Evolutionary conservation across 2,888 invertebrate species (phyloP).

Genomic region (Andrena fulva): DNA sequence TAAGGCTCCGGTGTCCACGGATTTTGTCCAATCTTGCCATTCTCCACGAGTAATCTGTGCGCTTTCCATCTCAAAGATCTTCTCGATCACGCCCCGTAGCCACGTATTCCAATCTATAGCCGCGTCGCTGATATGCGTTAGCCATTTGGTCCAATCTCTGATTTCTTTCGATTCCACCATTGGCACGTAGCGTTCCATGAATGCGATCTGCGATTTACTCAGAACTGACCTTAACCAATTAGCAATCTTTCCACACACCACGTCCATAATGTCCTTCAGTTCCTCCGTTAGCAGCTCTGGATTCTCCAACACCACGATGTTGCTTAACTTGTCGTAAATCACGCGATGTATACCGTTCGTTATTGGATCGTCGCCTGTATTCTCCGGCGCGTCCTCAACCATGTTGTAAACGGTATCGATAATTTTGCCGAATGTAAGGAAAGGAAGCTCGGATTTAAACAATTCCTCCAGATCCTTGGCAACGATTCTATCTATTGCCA

Average conservation of each 20-base stretch:
- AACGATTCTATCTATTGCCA: neutral
- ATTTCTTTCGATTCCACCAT: slow-evolving; percentile 75
- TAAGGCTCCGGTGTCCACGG: slow-evolving; percentile 71
- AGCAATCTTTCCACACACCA: slow-evolving; percentile 77
- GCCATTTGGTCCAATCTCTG: slow-evolving; percentile 75
- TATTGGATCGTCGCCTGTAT: slow-evolving; percentile 65
- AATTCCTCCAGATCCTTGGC: slow-evolving; percentile 40
- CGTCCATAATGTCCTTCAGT: slow-evolving; percentile 69
- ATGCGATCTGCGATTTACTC: slow-evolving; percentile 66
- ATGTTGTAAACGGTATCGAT: slow-evolving; percentile 74
- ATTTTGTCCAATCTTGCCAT: slow-evolving; percentile 72
- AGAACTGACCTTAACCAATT: slow-evolving; percentile 73
- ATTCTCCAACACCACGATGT: slow-evolving; percentile 67
- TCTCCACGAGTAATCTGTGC: slow-evolving; percentile 68
- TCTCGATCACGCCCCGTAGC: slow-evolving; percentile 70
- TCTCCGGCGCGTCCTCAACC: slow-evolving; percentile 69
- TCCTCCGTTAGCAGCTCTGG: slow-evolving; percentile 66
- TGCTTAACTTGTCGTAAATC: slow-evolving; percentile 75
- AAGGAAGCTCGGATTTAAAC: slow-evolving; percentile 73
- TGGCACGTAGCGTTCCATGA: slow-evolving; percentile 69
- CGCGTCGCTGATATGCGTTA: slow-evolving; percentile 64
- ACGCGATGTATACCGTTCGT: slow-evolving; percentile 77
- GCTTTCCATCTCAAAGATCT: slow-evolving; percentile 66
- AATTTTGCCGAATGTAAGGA: slow-evolving; percentile 75
- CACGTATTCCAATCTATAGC: slow-evolving; percentile 76